A percentile compares a stretch with the other conserved stretches of the same genome.
Evolutionary conservation across 2,888 invertebrate species (phyloP).

Genomic region (Cyrtodaria siliqua): DNA sequence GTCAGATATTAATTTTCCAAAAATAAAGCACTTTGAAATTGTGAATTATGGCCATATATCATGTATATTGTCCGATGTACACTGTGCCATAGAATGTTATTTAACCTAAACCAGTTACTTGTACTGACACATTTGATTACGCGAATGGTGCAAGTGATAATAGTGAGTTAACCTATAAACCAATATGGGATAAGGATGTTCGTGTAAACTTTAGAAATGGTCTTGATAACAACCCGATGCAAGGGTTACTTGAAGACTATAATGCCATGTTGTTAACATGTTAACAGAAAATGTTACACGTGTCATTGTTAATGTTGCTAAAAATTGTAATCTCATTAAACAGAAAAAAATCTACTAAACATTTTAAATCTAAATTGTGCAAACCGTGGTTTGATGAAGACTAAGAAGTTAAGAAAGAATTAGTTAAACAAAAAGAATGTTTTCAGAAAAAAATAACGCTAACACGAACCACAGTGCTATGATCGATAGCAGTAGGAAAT

Average conservation of each 20-base stretch:
- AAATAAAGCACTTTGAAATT: neutral
- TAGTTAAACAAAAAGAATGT: no score
- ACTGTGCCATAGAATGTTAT: neutral
- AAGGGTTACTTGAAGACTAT: neutral
- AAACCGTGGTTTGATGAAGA: no score
- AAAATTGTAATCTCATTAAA: no score
- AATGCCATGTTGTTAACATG: neutral
- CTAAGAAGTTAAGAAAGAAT: no score
- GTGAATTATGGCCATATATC: conserved; percentile 11
- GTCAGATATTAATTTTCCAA: conserved; percentile 1
- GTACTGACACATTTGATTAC: neutral
- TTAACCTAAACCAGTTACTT: neutral
- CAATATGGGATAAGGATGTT: no score
- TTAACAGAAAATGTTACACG: no score
- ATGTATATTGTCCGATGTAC: conserved; percentile 13
- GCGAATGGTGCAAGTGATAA: neutral
- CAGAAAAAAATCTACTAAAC: no score
- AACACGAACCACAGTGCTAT: neutral
- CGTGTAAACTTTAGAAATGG: no score
- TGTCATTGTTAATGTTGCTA: no score
- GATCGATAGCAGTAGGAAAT: neutral
- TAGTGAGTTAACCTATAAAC: no score
- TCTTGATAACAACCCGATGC: no score
- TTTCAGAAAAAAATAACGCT: neutral
- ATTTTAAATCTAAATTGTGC: no score